Conservation (phyloP, 2,113 vertebrate genomes). For the Malurus melanocephalus region DNA sequence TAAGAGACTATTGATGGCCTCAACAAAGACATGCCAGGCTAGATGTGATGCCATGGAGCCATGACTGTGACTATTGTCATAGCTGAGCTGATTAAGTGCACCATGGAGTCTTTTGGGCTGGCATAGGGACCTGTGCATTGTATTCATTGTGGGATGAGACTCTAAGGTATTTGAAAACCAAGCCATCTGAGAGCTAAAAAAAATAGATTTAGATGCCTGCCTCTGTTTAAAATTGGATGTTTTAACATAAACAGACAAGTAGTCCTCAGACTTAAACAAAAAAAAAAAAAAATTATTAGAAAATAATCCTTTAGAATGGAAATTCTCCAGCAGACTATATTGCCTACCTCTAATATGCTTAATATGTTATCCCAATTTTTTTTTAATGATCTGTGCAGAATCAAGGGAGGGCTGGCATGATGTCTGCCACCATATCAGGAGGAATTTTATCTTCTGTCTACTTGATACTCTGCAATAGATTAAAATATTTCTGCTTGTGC, state of each 20-base stretch:
- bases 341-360: background rate
- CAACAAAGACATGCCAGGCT: background rate
- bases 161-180: background rate
- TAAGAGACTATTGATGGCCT: background rate
- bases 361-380: background rate
- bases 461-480: background rate
- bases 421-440: background rate
- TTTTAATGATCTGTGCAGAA: background rate
- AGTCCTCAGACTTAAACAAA: background rate
- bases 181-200: background rate
- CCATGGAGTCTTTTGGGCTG: background rate
- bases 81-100: background rate
- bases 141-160: background rate
- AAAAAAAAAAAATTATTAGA: background rate
- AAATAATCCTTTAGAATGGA: background rate
- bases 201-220: background rate
- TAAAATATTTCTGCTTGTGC: background rate
- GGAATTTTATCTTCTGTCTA: background rate
- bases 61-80: background rate
- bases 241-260: background rate
- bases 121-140: background rate
- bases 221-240: background rate
- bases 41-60: background rate
- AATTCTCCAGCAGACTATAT: background rate
- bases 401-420: accelerated